Base-by-base conservation (phyloP, 2,888 invertebrate species). In the Chloromyia formosa region DNA sequence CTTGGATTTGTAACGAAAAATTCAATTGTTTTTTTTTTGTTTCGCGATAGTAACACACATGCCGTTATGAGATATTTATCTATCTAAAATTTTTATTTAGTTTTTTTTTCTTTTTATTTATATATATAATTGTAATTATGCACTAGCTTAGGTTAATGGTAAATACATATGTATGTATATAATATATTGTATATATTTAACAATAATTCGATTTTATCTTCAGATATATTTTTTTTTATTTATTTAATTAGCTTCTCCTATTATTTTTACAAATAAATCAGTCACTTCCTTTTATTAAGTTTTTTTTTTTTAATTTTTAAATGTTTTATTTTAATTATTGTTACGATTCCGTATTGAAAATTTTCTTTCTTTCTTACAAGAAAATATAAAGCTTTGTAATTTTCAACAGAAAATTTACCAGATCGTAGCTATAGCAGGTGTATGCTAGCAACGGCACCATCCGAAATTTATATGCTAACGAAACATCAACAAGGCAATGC, bases 21-120 rank as follows among this genome's bases (percentile, higher is more conserved):
- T 35, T 35, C 40, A 62, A 35, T 62, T 62, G 62, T 40, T 62
- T 10, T 40, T 62, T 35, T 22, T 62, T n/a, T n/a, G n/a, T n/a
- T 56, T 60, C 14, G 60, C 27, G 23, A 23, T 60, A 23, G 23
- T n/a, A 12, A 49, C 49, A 1, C 49, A n/a, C 12, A 12, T n/a
- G 2, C 49, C 10, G 12, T 49, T 49, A n/a, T 49, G 49, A 49
- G 14, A 49, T n/a, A 49, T n/a, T 49, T 49, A 49, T 3, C 16
- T 35, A 35, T 49, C 16, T 49, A 49, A 7, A n/a, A 49, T 35
- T 4, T 35, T 35, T 7, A 35, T 42, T 12, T 9, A 42, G 42
- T 42, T 42, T 42, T 42, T 42, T 42, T 42, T 12, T 9, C 42
- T 42, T 42, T 9, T 9, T n/a, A 49, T 49, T 1, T 49, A 49